phyloP scores from a whole-genome alignment of 2,888 invertebrate genomes.

The Oxytorus armatus region DNA sequence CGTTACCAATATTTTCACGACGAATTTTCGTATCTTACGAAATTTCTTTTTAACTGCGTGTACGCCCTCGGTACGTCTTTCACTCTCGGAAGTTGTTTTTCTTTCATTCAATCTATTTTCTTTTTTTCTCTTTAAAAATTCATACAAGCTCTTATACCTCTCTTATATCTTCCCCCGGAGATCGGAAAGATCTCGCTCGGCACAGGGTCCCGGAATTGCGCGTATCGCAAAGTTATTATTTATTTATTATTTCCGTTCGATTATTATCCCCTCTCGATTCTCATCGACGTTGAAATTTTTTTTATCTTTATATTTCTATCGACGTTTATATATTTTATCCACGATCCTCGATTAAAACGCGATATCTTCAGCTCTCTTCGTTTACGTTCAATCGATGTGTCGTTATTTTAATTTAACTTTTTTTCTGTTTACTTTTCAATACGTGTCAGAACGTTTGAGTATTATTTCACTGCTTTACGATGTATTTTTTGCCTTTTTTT shows the following conservation, averaged over 20 bases:
- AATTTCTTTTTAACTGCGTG: not conserved
- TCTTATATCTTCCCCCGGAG: constrained; percentile 48
- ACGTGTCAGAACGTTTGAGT: not conserved
- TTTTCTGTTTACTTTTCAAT: not conserved
- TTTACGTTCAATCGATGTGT: not conserved
- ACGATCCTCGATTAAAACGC: constrained; percentile 44
- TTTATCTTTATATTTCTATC: no score
- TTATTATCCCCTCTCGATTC: constrained; percentile 25
- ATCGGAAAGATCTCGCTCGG: constrained; percentile 44
- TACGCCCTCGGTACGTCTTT: not conserved
- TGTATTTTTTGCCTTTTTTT: not conserved
- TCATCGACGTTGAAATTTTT: constrained; percentile 17
- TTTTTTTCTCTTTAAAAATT: not conserved
- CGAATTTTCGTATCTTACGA: constrained; percentile 17
- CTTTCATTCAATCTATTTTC: no score
- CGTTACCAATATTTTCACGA: constrained; percentile 9
- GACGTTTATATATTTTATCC: not conserved
- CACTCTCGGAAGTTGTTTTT: no score
- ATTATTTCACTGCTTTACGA: not conserved
- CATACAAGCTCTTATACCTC: constrained; percentile 49
- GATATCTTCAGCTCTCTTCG: not conserved
- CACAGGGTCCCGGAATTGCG: constrained; percentile 40
- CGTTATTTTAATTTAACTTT: not conserved
- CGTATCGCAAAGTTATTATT: not conserved
- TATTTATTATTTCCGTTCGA: constrained; percentile 7